Base-by-base conservation (phyloP, 92 coral and sea anemone species). In the Muricea muricata region DNA sequence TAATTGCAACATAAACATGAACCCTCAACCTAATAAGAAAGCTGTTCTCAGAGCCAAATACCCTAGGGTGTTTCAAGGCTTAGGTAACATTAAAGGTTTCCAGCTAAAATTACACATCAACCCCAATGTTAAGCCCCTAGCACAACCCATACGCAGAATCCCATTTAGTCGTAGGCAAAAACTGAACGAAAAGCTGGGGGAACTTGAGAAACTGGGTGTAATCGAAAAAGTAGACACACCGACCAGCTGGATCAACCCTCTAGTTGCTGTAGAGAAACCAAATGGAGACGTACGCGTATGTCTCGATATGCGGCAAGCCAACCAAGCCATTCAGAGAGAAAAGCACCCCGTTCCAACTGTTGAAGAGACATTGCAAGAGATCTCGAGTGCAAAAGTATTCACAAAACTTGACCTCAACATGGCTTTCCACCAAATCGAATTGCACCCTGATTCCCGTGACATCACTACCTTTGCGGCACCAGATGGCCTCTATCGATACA, bases 231-330 rank as follows among this genome's bases (percentile, higher is more conserved):
- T 68, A 17, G 65, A 79, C 3, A 76, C 78, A 20, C 80, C 85
- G 4, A 76, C 89, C 2, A 84, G 50, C 75, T 90, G 87, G 88
- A 60, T 90, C 41, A 82, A 90, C 40, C 88, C 92, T 5, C 73
- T 82, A 0, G 89, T 91, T 15, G 89, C 88, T 8, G 91, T 86
- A 1, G 90, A 88, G 69, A 89, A 89, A 55, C 73, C 90, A 2
- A 83, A 83, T 39, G 87, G 89, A 13, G 93, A n/a, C 68, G 78
- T 79, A 21, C 42, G 84, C 31, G 37, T 86, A 32, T 92, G 93
- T 52, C 83, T 87, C 6, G 90, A 90, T 73, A 92, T 92, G 93
- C 80, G 91, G 21, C 86, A 89, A 42, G 93, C 88, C 7, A 86
- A 84, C 74, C 74, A 76, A 45, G 93, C 93, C 23, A 89, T 89